Percentiles rank a stretch among this genome's conserved stretches.
Evolutionary conservation across 2,888 invertebrate genomes (phyloP).

Genomic region (Keiferia lycopersicella): DNA sequence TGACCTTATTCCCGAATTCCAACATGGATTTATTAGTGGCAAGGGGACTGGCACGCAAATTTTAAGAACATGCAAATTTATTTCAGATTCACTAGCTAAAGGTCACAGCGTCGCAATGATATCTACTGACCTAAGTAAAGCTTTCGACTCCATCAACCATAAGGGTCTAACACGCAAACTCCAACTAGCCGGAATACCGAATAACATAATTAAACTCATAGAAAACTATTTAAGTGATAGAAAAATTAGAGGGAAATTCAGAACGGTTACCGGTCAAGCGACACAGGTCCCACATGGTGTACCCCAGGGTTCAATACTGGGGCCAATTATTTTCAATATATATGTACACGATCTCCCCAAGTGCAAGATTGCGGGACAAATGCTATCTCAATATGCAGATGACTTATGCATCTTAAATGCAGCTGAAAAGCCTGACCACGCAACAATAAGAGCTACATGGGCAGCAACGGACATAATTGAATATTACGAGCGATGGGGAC

Average conservation of each 20-base stretch:
- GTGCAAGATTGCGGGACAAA: background rate
- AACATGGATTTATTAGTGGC: conserved; percentile 17
- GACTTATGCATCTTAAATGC: conserved; percentile 18
- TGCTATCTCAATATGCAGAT: conserved; percentile 21
- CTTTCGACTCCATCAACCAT: conserved; percentile 22
- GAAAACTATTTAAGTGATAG: background rate
- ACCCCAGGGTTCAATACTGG: conserved; percentile 12
- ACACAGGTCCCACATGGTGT: conserved; percentile 6
- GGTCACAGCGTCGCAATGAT: conserved; percentile 26
- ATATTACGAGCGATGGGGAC: conserved; percentile 23
- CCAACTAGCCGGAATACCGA: background rate
- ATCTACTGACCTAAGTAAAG: conserved; percentile 26
- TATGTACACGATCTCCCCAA: conserved; percentile 6
- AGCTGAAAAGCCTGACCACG: background rate
- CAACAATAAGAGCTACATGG: conserved; percentile 7
- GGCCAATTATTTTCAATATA: conserved; percentile 10
- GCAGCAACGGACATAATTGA: conserved; percentile 16
- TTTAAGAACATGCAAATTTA: background rate
- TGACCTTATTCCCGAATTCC: background rate
- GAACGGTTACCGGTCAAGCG: conserved; percentile 8
- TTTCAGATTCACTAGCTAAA: background rate
- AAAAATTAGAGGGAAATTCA: conserved; percentile 1
- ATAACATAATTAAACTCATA: conserved; percentile 4
- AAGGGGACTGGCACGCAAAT: conserved; percentile 21
- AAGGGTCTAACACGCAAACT: background rate